Evolutionary conservation across 2,113 vertebrate species (phyloP), one percentile per base, ranked within the genome.

Genomic region (Aldabrachelys gigantea): DNA sequence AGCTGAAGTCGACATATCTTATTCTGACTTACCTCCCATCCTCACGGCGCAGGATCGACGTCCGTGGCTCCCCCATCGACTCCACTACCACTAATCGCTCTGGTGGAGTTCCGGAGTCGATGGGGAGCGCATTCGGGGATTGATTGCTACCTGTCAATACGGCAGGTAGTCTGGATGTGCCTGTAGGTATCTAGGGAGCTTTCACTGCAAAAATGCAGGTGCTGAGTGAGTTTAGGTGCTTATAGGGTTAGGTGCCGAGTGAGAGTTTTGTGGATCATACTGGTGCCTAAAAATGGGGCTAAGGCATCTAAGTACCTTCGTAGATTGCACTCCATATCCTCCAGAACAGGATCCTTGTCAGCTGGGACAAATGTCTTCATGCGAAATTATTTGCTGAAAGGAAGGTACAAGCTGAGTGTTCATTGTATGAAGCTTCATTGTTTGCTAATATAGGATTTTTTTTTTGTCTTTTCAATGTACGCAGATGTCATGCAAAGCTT

Each of bases 361-460:
- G 85, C 41, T 80, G 14, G 16, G 24, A n/a, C 82, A 95, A 93
- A 84, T 85, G 69, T 59, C 38, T 94, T 79, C 29, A 31, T 27
- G 89, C 65, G 49, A 91, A 92, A 57, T n/a, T 92, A 11, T 87
- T 85, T 85, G 8, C 62, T 86, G 54, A 87, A 92, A 96, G 31
- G 14, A 94, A 93, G 91, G 50, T 3, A 0, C 50, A 87, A 53
- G 78, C 94, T 59, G 62, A 92, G 17, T 49, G 22, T 14, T 11
- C 72, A 2, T 82, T 6, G 1, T 90, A 89, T 84, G 85, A 83
- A 80, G 35, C 54, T 80, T 6, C 57, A 56, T 95, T 96, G 53
- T 82, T 97, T 95, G 88, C 89, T 93, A 92, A 96, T 90, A 97
- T 96, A 93, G 75, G 52, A 89, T 57, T 83, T 38, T 89, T 85